Evolutionary conservation across 2,113 vertebrate genomes (phyloP), one percentile per base, ranked within the genome.

Genomic region (Mesitornis unicolor): DNA sequence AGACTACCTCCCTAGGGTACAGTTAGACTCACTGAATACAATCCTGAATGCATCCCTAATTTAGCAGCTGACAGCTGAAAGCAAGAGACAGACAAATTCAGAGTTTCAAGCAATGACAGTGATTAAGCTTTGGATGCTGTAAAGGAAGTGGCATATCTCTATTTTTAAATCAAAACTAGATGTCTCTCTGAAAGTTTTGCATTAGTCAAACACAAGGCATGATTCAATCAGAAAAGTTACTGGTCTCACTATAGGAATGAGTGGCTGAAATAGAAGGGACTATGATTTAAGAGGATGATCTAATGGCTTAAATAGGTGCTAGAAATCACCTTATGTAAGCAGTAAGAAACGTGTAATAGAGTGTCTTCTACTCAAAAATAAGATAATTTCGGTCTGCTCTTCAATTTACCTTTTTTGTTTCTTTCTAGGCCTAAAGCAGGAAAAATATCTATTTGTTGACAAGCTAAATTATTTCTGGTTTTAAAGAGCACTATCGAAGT

Each of bases 1-100:
- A 82, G 4, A 31, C 15, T 60, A 9, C 13, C 17, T 80, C 29
- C 2, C n/a, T 84, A 56, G 51, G 21, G 35, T 43, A 63, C 33
- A 43, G n/a, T 80, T 53, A 74, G 48, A 40, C 56, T 91, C n/a
- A 13, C 2, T 11, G 78, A 20, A 74, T 76, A 6, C 21, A 10
- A 35, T 50, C 7, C 59, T 54, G 38, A 76, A 51, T 48, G 36
- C 45, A 20, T 90, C 17, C 10, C 14, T 80, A 57, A 73, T 83
- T 90, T 47, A 86, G 50, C 67, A 94, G 57, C 61, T 88, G 86
- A 56, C 78, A 96, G 79, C 48, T 83, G 75, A 94, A 76, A 85
- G 70, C 10, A 60, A 69, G 74, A 91, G 53, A 53, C 38, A 78
- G 61, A 70, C 10, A n/a, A 86, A 86, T 68, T 51, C 76, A 42